phyloP scores from a whole-genome alignment of 2,797 vertebrate species.

The Orestias chungarensis region DNA sequence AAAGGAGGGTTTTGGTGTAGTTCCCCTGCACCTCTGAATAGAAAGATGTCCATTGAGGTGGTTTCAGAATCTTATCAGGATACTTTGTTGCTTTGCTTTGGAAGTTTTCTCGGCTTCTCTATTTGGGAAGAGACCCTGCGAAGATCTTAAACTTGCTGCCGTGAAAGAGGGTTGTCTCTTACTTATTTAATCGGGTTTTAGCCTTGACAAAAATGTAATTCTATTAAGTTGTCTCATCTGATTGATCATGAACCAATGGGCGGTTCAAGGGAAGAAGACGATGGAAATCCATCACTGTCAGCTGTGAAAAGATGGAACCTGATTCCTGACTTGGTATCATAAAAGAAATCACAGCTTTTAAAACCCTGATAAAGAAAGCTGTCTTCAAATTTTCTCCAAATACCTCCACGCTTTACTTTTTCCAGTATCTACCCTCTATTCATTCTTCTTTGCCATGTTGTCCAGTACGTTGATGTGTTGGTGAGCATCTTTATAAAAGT shows the following conservation, averaged over 20 bases:
- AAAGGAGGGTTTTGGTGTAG: neutral
- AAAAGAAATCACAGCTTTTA: neutral
- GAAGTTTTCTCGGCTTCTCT: neutral
- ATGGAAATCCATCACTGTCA: neutral
- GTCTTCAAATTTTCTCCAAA: neutral
- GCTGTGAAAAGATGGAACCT: neutral
- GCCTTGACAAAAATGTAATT: neutral
- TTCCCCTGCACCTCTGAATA: neutral
- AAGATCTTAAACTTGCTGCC: too few species aligned
- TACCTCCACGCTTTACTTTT: neutral
- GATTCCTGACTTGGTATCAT: neutral
- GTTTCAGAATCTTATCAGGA: neutral
- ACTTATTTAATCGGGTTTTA: neutral
- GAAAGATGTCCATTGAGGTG: neutral
- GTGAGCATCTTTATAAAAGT: neutral
- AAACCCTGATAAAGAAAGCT: neutral
- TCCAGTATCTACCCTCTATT: neutral
- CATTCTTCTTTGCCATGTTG: neutral
- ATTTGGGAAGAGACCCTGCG: neutral
- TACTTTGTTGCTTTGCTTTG: neutral
- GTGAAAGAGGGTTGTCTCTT: too few species aligned
- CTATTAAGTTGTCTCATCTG: neutral
- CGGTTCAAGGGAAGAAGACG: neutral
- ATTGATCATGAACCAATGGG: neutral
- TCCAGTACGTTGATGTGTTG: neutral